Evolutionary conservation across 2,888 invertebrate genomes (phyloP), one percentile per base, ranked within the genome.

Genomic region (Argyra leucocephala): DNA sequence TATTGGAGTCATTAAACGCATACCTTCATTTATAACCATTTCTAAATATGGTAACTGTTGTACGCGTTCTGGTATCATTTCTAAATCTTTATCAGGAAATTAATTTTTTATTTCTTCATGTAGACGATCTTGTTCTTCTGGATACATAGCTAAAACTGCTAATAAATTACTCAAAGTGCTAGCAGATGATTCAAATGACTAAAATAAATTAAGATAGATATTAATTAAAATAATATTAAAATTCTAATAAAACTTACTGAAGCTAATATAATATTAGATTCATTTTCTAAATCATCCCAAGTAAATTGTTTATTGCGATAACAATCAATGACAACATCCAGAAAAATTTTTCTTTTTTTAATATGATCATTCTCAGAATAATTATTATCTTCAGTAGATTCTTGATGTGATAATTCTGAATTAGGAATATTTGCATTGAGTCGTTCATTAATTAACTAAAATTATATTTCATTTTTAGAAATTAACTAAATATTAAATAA

Each of bases 251-350:
- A 10, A 72, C 74, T 70, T 64, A 76, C 78, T 67, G 78, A 78
- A 63, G 78, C 78, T 66, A 77, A 76, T 64, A 73, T 76, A 61
- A 78, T 77, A 68, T 77, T 77, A 6, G 78, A 75, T 72, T 77
- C 77, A 66, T 78, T 78, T 62, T 77, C 72, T 22, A 76, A 74
- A 70, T 77, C 76, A 65, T 76, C 71, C 77, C 76, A 76, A 26
- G 75, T 73, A 63, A 77, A 67, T 65, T 75, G 74, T 3, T 74
- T 75, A 18, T 71, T 72, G 22, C 74, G 73, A 26, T 76, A 74
- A 65, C 75, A 71, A 57, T 72, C 71, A 57, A 74, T 71, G 61
- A 77, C 72, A 69, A 76, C 75, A 48, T 78, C 74, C 36, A 77
- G 72, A 63, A 77, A 78, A 69, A 76, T 76, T n/a, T 75, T 73